Evolutionary conservation across 1,140 invertebrate species (phyloP).

Genomic region (Trichonephila clavata): DNA sequence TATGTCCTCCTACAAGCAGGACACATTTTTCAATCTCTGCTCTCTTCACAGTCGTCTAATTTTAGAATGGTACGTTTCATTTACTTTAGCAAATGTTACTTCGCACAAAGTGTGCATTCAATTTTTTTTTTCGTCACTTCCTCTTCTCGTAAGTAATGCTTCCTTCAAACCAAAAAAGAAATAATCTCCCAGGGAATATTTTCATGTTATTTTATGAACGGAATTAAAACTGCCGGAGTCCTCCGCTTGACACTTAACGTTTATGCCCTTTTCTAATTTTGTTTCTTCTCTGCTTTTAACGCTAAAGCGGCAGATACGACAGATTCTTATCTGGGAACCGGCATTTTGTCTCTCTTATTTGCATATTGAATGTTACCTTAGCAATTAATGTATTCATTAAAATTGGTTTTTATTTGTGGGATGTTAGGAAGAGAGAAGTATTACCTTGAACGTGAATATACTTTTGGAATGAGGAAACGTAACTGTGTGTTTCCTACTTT

Average conservation of each 20-base stretch:
- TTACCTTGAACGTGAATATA: too few relatives aligned
- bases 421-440: too few relatives aligned
- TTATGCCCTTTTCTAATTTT: not conserved
- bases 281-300: not conserved
- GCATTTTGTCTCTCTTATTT: too few relatives aligned
- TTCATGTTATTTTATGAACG: constrained; percentile 2
- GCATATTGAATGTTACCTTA: too few relatives aligned
- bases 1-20: not conserved
- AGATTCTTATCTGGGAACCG: too few relatives aligned
- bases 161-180: not conserved
- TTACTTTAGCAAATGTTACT: constrained; percentile 14
- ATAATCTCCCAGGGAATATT: not conserved
- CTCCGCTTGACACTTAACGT: not conserved
- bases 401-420: too few relatives aligned
- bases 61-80: constrained; percentile 14
- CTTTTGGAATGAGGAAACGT: too few relatives aligned
- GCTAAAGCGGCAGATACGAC: too few relatives aligned
- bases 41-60: not conserved
- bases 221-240: not conserved
- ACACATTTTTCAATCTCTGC: constrained; percentile 19
- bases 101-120: constrained; percentile 18
- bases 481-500: too few relatives aligned
- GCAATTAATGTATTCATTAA: too few relatives aligned
- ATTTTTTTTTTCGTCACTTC: not conserved
- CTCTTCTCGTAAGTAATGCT: constrained; percentile 12